Conservation (phyloP, 2,888 invertebrate species). For the Anarsia innoxiella region DNA sequence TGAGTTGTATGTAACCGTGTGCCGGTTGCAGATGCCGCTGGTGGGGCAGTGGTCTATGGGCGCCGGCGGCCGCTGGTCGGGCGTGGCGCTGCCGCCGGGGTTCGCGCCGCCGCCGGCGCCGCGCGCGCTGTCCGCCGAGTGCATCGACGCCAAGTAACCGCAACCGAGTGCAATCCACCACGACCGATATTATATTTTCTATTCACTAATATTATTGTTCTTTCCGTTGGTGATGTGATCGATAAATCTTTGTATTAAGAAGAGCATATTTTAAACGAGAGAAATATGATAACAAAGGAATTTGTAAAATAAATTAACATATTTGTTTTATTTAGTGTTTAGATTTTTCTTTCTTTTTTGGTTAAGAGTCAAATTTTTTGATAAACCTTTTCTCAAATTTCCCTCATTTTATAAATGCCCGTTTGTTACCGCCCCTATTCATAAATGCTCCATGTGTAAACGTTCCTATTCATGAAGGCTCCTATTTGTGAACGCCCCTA, state of each 20-base stretch:
- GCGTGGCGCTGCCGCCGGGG: constrained; percentile 55
- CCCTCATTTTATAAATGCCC: too few species aligned
- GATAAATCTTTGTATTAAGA: constrained; percentile 73
- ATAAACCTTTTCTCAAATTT: too few species aligned
- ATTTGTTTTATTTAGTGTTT: constrained; percentile 70
- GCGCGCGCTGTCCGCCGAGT: constrained; percentile 41
- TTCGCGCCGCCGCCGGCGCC: constrained; percentile 43
- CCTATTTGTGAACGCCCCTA: too few species aligned
- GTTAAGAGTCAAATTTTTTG: too few species aligned
- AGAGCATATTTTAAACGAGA: constrained; percentile 73
- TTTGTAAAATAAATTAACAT: constrained; percentile 74
- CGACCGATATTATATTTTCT: constrained; percentile 45
- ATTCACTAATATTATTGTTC: constrained; percentile 41
- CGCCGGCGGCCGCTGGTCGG: constrained; percentile 16
- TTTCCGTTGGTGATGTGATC: constrained; percentile 65
- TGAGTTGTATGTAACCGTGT: too few species aligned
- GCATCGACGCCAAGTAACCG: constrained; percentile 73
- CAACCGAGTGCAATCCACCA: constrained; percentile 31
- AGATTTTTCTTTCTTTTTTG: constrained; percentile 26
- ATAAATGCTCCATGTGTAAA: too few species aligned
- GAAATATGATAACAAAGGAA: constrained; percentile 75
- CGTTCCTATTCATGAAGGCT: too few species aligned
- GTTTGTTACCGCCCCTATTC: too few species aligned
- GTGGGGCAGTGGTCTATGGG: constrained; percentile 19
- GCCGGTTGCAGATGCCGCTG: constrained; percentile 24